Conservation (phyloP, 2,888 invertebrate species). For the Steinernema carpocapsae region DNA sequence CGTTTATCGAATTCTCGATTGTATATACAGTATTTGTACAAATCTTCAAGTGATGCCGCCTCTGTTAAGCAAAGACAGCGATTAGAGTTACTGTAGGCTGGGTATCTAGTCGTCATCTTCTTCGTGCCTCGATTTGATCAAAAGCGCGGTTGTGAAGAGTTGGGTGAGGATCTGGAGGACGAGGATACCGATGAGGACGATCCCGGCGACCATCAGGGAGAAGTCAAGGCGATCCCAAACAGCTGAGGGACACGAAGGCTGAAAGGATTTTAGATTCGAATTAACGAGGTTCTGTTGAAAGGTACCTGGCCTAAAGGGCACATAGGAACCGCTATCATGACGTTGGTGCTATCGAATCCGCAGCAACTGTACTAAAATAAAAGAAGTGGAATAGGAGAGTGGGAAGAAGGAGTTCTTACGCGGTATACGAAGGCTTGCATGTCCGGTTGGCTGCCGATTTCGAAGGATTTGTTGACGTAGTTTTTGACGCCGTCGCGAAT, state of each 20-base stretch:
- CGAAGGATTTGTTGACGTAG: constrained; percentile 43
- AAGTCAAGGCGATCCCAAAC: constrained; percentile 64
- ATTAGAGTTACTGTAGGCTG: not conserved
- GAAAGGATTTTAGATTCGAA: not conserved
- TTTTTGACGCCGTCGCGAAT: constrained; percentile 49
- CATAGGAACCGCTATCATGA: constrained; percentile 37
- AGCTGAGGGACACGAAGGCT: constrained; percentile 57
- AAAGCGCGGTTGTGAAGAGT: constrained; percentile 35
- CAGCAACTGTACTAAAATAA: constrained; percentile 60
- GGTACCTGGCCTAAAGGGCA: constrained; percentile 35
- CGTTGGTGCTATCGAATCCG: constrained; percentile 52
- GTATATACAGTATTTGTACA: constrained; percentile 26
- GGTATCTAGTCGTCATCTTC: constrained; percentile 32
- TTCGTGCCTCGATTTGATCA: constrained; percentile 36
- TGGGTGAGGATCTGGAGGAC: constrained; percentile 42
- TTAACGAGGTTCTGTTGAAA: not conserved
- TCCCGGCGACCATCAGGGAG: constrained; percentile 55
- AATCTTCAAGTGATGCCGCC: too few relatives aligned
- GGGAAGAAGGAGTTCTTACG: constrained; percentile 36
- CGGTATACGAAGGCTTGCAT: constrained; percentile 46
- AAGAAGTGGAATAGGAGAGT: not conserved
- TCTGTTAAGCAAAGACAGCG: not conserved
- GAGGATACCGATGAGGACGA: constrained; percentile 46
- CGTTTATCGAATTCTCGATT: not conserved
- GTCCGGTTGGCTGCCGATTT: constrained; percentile 33